Conservation (phyloP, 2,113 vertebrate species). For the Gavia stellata region DNA sequence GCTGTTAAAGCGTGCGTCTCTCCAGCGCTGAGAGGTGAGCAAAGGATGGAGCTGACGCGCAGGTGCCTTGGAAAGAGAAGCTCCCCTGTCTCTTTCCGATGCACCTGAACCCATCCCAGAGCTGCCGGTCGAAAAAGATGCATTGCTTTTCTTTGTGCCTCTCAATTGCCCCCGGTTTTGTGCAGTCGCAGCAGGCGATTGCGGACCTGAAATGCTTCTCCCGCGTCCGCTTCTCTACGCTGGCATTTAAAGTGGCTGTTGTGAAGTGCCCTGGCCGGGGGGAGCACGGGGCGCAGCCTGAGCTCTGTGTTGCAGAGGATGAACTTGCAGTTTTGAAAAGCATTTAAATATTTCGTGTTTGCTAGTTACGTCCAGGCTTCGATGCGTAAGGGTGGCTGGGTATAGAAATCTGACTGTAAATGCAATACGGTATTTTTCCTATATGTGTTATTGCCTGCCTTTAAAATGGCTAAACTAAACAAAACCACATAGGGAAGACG, state of each 20-base stretch:
- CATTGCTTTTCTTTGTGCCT: accelerated
- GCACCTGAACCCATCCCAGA: neutral
- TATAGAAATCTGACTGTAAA: neutral
- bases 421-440: neutral
- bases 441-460: neutral
- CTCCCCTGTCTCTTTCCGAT: neutral
- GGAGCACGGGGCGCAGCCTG: neutral
- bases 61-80: neutral
- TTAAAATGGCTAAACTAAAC: neutral
- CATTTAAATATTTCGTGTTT: accelerated
- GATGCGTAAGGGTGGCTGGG: neutral
- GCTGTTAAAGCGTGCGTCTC: neutral
- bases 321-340: neutral
- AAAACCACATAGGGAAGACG: neutral
- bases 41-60: neutral
- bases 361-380: neutral
- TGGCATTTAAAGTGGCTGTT: neutral
- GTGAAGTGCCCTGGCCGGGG: neutral
- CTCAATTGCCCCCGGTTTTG: accelerated
- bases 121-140: neutral
- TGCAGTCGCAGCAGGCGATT: neutral
- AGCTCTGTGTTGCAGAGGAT: neutral
- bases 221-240: accelerated
- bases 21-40: neutral
- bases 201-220: neutral